phyloP scores from a whole-genome alignment of 2,888 invertebrate genomes.

The Falcaria lacertinaria region DNA sequence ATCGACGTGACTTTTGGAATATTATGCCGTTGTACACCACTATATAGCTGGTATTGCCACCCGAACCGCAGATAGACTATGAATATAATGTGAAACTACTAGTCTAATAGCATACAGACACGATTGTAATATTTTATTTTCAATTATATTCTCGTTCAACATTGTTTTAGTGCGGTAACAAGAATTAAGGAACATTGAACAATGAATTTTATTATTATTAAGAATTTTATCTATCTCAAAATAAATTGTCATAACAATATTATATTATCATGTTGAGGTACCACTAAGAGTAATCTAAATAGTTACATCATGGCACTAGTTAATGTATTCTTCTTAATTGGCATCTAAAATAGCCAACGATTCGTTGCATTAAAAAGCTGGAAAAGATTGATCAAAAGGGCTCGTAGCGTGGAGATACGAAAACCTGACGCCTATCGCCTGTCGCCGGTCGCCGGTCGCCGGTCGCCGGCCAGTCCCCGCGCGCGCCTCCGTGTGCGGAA shows the following conservation, averaged over 20 bases:
- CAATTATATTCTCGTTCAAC: no score
- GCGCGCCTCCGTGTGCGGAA: conserved; percentile 59
- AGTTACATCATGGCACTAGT: no score
- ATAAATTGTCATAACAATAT: no score
- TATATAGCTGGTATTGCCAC: not conserved
- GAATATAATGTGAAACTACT: not conserved
- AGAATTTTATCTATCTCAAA: no score
- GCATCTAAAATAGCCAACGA: conserved; percentile 40
- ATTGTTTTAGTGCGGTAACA: no score
- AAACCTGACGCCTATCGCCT: conserved; percentile 26
- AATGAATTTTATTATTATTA: no score
- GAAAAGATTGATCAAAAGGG: conserved; percentile 61
- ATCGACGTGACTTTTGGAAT: conserved; percentile 31
- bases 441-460: conserved; percentile 25
- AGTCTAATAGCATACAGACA: not conserved
- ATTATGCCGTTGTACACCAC: conserved; percentile 6
- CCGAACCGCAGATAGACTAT: not conserved
- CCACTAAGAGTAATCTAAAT: no score
- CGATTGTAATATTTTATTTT: no score
- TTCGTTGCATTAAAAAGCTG: conserved; percentile 68
- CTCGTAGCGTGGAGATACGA: conserved; percentile 24
- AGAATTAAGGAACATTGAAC: no score
- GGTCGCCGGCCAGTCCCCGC: conserved; percentile 20
- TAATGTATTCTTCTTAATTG: no score
- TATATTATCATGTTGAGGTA: no score